A percentile compares a stretch with the other conserved stretches of the same genome.
Conservation (phyloP, 1,140 invertebrate species). For the Zaprionus camerounensis region DNA sequence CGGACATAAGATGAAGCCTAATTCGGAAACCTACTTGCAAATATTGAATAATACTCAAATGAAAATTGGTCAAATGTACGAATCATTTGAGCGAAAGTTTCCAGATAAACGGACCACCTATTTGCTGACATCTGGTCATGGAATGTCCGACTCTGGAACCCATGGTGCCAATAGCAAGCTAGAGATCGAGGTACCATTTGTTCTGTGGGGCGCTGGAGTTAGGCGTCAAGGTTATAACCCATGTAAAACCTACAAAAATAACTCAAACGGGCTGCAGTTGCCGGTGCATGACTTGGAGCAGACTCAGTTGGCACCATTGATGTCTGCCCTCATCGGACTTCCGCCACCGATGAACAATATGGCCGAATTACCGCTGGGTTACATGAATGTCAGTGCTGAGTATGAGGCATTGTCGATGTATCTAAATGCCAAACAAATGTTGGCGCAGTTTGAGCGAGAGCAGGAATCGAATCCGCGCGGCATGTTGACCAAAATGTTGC, state of each 20-base stretch:
- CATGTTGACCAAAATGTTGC: neutral
- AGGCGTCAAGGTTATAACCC: conserved; percentile 25
- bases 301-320: conserved; percentile 95
- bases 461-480: conserved; percentile 34
- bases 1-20: conserved; percentile 95
- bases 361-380: conserved; percentile 88
- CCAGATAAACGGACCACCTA: conserved; percentile 93
- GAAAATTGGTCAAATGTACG: conserved; percentile 89
- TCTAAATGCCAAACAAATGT: conserved; percentile 90
- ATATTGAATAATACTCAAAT: conserved; percentile 92
- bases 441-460: conserved; percentile 88
- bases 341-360: conserved; percentile 95
- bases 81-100: conserved; percentile 90
- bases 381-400: conserved; percentile 86
- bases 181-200: conserved; percentile 96
- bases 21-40: conserved; percentile 92
- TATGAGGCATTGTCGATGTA: conserved; percentile 88
- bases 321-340: conserved; percentile 93
- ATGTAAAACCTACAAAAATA: neutral
- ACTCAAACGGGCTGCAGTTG: neutral
- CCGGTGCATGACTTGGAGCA: conserved; percentile 89
- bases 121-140: conserved; percentile 98
- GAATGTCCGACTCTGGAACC: conserved; percentile 98
- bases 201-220: conserved; percentile 97
- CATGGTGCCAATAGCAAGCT: conserved; percentile 94